Evolutionary conservation across 2,888 invertebrate genomes (phyloP).

Genomic region (Nephrotoma flavescens): DNA sequence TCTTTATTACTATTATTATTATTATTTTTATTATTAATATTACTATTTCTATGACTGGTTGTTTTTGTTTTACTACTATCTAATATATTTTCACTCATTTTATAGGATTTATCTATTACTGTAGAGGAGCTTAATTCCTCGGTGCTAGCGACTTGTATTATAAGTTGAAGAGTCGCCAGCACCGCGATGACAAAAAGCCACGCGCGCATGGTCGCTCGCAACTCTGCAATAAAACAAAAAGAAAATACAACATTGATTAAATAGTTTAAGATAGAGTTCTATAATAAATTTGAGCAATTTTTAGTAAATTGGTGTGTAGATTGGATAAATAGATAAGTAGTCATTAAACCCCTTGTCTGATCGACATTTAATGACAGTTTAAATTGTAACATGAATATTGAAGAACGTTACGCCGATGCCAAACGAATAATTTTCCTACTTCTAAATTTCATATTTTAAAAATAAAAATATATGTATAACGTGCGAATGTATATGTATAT

Average conservation of each 20-base stretch:
- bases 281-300: too few species aligned
- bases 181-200: slow-evolving; percentile 34
- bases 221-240: slow-evolving; percentile 30
- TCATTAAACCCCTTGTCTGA: not conserved
- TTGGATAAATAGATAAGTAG: not conserved
- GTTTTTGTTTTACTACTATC: slow-evolving; percentile 12
- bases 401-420: too few species aligned
- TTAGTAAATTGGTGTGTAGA: not conserved
- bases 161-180: slow-evolving; percentile 34
- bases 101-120: slow-evolving; percentile 16
- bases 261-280: too few species aligned
- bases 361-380: not conserved
- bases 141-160: slow-evolving; percentile 35
- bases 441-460: too few species aligned
- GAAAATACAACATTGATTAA: slow-evolving; percentile 8
- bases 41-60: slow-evolving; percentile 9
- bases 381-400: not conserved
- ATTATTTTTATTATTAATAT: slow-evolving; percentile 13
- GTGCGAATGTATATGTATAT: not conserved
- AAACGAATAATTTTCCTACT: too few species aligned
- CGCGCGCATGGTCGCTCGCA: slow-evolving; percentile 36
- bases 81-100: slow-evolving; percentile 12
- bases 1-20: slow-evolving; percentile 12
- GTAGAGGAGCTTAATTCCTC: slow-evolving; percentile 24
- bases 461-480: not conserved